Evolutionary conservation across 1,140 invertebrate species (phyloP).

Genomic region (Stegodyphus mimosarum): DNA sequence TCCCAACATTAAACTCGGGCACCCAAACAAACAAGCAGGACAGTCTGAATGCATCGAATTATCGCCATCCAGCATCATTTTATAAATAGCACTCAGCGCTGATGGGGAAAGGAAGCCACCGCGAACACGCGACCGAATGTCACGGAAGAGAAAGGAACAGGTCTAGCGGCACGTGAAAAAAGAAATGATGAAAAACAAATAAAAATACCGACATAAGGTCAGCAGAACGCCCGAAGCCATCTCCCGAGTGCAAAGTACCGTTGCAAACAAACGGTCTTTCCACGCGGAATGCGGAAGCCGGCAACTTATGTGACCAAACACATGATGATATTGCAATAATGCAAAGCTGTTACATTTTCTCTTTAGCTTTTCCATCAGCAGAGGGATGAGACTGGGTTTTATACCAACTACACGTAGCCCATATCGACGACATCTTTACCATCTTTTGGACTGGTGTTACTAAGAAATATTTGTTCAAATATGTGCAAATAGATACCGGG

Average conservation of each 20-base stretch:
- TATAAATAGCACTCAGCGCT: not conserved
- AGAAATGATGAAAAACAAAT: not conserved
- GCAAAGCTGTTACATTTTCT: not conserved
- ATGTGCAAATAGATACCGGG: not conserved
- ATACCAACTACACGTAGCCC: not conserved
- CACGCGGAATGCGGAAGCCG: conserved; percentile 49
- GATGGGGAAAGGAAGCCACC: conserved; percentile 43
- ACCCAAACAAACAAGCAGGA: not conserved
- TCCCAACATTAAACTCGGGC: not conserved
- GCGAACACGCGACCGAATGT: conserved; percentile 18
- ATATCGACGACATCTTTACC: not conserved
- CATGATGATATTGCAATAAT: not conserved
- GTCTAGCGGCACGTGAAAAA: conserved; percentile 28
- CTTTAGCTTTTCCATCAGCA: not conserved
- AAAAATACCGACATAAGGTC: conserved; percentile 30
- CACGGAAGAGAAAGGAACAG: conserved; percentile 36
- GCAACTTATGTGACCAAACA: not conserved
- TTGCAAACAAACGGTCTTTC: conserved; percentile 32
- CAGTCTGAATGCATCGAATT: not conserved
- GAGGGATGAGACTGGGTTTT: no score
- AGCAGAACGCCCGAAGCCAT: conserved; percentile 43
- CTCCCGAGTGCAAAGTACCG: conserved; percentile 45
- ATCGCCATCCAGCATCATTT: not conserved
- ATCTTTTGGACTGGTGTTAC: not conserved
- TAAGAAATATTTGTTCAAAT: not conserved